phyloP scores from a whole-genome alignment of 2,113 vertebrate genomes.

The Serinus canaria region DNA sequence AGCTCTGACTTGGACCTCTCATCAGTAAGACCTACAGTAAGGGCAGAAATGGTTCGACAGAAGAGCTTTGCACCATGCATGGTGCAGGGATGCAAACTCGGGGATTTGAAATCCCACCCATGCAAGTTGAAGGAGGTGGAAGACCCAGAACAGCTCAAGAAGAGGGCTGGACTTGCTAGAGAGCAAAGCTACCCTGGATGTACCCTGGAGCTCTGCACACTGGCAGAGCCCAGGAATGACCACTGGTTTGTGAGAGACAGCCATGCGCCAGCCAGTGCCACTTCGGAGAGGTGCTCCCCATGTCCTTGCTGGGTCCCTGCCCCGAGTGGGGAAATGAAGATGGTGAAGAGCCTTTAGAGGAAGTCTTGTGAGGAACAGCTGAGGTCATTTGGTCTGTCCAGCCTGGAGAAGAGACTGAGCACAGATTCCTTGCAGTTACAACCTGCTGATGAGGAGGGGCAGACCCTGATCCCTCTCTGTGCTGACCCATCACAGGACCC shows the following conservation, averaged over 20 bases:
- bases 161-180: not conserved
- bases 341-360: not conserved
- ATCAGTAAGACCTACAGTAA: not conserved
- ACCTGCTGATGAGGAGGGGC: not conserved
- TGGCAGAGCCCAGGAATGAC: not conserved
- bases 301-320: too few species aligned
- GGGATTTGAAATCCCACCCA: not conserved
- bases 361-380: not conserved
- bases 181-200: not conserved
- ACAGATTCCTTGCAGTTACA: not conserved
- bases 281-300: not conserved
- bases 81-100: not conserved
- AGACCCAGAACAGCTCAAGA: not conserved
- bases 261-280: accelerated
- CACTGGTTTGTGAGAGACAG: accelerated
- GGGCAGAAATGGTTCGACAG: not conserved
- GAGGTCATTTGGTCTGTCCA: not conserved
- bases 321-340: not conserved
- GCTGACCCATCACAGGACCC: too few species aligned
- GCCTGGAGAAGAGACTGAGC: not conserved
- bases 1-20: not conserved
- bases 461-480: too few species aligned
- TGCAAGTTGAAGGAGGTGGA: not conserved
- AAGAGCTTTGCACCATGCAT: not conserved
- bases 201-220: too few species aligned